Conservation (phyloP, 2,113 vertebrate genomes). For the Pithys albifrons region DNA sequence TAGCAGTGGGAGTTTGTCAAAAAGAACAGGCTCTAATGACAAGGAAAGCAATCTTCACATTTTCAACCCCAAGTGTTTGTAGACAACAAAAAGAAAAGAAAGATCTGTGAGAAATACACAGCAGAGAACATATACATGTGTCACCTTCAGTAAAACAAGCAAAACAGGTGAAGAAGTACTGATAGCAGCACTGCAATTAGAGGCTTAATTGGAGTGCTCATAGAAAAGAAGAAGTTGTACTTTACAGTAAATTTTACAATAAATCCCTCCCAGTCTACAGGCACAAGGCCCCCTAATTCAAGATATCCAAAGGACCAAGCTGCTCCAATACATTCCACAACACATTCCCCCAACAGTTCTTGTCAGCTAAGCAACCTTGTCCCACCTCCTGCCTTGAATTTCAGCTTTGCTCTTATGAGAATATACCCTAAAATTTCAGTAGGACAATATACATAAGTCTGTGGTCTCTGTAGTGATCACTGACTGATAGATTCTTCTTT, state of each 20-base stretch:
- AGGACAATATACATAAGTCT: neutral
- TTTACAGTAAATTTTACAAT: neutral
- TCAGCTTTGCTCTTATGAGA: neutral
- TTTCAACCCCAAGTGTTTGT: neutral
- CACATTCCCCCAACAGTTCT: neutral
- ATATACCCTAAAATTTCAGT: neutral
- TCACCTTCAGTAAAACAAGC: neutral
- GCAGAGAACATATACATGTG: neutral
- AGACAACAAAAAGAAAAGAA: neutral
- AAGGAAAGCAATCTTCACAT: neutral
- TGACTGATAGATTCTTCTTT: neutral
- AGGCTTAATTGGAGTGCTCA: neutral
- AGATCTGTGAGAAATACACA: neutral
- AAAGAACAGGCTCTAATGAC: neutral
- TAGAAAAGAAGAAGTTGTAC: neutral
- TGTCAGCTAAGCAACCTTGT: neutral
- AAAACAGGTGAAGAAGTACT: neutral
- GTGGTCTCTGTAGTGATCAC: neutral
- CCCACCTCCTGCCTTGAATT: neutral
- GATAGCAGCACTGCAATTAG: neutral
- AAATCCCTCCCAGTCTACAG: neutral
- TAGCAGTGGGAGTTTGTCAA: neutral
- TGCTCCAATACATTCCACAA: neutral
- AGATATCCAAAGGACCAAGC: neutral
- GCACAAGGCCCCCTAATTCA: neutral